Evolutionary conservation across 2,797 vertebrate genomes (phyloP).

Genomic region (Gambelia wislizenii): DNA sequence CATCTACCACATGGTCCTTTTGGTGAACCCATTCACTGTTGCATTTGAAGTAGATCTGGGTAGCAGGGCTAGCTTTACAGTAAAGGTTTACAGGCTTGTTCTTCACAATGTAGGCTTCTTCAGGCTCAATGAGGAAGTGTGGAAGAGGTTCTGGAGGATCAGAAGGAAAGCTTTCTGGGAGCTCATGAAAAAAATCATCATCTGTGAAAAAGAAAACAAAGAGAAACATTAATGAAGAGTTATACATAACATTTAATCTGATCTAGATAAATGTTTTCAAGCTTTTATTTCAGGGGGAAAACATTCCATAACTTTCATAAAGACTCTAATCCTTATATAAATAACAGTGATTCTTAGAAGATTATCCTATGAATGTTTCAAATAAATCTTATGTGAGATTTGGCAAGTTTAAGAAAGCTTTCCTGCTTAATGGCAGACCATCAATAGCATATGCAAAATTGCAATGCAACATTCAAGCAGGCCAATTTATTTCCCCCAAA

Average conservation of each 20-base stretch:
- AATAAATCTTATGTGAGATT: neutral
- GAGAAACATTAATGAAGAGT: constrained; percentile 32
- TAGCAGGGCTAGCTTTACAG: constrained; percentile 97
- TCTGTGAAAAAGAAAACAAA: constrained; percentile 78
- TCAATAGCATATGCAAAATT: neutral
- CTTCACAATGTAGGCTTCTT: constrained; percentile 98
- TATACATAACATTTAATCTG: neutral
- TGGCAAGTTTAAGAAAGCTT: neutral
- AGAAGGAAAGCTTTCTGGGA: constrained; percentile 96
- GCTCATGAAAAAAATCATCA: constrained; percentile 94
- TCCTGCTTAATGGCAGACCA: neutral
- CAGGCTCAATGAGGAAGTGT: constrained; percentile 94
- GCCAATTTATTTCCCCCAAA: neutral
- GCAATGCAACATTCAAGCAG: neutral
- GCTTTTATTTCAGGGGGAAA: neutral
- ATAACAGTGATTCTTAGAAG: neutral
- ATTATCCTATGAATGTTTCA: neutral
- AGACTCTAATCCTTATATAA: neutral
- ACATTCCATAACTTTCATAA: neutral
- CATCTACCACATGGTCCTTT: constrained; percentile 96
- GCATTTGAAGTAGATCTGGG: constrained; percentile 99
- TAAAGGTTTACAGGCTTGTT: constrained; percentile 97
- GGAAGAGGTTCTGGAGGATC: constrained; percentile 96
- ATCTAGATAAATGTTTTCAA: neutral
- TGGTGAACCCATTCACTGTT: constrained; percentile 99